A percentile compares a stretch with the other conserved stretches of the same genome.
Conservation (phyloP, 2,888 invertebrate species). For the Acrobeloides nanus region DNA sequence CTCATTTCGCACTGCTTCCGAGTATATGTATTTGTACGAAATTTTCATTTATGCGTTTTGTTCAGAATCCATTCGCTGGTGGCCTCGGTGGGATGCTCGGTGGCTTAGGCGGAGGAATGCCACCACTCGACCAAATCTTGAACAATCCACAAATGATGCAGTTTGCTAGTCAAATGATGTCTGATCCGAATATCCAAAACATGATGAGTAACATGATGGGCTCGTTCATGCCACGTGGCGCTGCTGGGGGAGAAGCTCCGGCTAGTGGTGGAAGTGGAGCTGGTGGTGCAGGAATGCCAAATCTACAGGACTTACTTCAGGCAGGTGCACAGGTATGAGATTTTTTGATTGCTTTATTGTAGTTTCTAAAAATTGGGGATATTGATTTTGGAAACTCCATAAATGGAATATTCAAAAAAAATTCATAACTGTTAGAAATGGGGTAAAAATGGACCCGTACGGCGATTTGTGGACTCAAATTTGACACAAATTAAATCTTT, state of each 20-base stretch:
- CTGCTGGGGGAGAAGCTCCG: slow-evolving; percentile 3
- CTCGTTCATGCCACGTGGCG: slow-evolving; percentile 15
- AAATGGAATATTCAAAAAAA: neutral
- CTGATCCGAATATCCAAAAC: slow-evolving; percentile 62
- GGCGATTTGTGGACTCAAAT: slow-evolving; percentile 4
- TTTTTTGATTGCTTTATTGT: neutral
- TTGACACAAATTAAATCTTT: neutral
- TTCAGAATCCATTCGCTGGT: slow-evolving; percentile 22
- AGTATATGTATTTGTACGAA: no score
- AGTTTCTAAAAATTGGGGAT: neutral
- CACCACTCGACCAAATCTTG: slow-evolving; percentile 59
- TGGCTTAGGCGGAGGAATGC: slow-evolving; percentile 28
- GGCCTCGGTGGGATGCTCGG: slow-evolving; percentile 27
- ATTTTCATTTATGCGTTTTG: no score
- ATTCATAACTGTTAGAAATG: no score
- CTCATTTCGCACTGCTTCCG: no score
- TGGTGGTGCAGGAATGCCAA: slow-evolving; percentile 8
- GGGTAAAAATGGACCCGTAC: neutral
- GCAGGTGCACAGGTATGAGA: slow-evolving; percentile 23
- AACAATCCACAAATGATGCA: slow-evolving; percentile 75
- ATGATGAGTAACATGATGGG: slow-evolving; percentile 42
- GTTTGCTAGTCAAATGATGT: slow-evolving; percentile 75
- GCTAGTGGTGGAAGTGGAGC: slow-evolving; percentile 1
- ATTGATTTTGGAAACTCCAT: neutral
- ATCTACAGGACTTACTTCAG: slow-evolving; percentile 16